These are phyloP conservation scores for Anhinga anhinga DNA, from an alignment of 2,113 vertebrate species.

Conservation along the genomic window DNA sequence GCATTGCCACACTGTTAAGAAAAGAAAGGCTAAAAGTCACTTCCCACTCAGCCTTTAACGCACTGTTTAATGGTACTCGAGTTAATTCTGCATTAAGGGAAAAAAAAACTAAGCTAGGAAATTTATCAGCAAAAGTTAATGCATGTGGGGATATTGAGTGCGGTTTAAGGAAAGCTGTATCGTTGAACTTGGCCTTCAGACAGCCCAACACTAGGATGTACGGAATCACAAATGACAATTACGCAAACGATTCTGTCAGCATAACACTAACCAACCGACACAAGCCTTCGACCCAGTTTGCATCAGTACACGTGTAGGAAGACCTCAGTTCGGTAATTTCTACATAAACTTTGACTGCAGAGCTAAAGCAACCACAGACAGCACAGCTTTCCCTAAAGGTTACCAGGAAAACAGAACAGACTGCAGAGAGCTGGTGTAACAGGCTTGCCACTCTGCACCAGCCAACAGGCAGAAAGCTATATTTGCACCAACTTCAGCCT, in stretches of 20 bases:
- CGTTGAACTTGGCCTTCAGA: not conserved
- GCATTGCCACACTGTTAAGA: not conserved
- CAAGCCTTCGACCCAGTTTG: not conserved
- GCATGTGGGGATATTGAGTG: not conserved
- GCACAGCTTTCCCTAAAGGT: not conserved
- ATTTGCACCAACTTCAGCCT: not conserved
- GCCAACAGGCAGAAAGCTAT: not conserved
- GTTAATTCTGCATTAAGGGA: not conserved
- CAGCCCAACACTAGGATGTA: not conserved
- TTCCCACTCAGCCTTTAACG: not conserved
- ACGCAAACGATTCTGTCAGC: not conserved
- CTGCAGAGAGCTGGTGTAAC: not conserved
- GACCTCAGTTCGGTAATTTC: not conserved
- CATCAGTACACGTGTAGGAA: rapidly evolving
- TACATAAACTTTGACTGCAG: not conserved
- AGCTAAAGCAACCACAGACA: not conserved
- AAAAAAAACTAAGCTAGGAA: not conserved
- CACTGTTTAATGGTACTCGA: not conserved
- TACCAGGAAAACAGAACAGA: not conserved
- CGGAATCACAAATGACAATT: not conserved
- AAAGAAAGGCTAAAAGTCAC: not conserved
- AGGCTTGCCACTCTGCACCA: not conserved
- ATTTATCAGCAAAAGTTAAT: not conserved
- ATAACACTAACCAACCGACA: not conserved
- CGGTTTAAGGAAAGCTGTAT: not conserved